Conservation (phyloP, 2,797 vertebrate species). For the Leucoraja ocellata region DNA sequence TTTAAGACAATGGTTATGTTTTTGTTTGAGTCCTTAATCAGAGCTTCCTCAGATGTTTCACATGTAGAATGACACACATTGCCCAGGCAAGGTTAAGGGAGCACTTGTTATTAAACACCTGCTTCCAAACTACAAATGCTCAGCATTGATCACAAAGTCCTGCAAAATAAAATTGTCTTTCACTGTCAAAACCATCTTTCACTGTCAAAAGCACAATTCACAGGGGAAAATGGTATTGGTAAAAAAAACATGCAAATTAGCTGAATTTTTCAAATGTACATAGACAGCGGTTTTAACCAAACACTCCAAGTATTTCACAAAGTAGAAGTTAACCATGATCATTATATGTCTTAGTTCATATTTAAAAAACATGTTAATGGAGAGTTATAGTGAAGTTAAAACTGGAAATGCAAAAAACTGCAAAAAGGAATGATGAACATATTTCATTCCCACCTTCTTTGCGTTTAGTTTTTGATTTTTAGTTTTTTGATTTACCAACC, state of each 20-base stretch:
- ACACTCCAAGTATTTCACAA: background rate
- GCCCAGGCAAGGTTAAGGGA: background rate
- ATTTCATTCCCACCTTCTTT: background rate
- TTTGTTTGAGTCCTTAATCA: background rate
- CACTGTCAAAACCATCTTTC: background rate
- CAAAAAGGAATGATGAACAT: slow-evolving; percentile 37
- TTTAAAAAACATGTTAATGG: background rate
- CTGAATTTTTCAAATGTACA: background rate
- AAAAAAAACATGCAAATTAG: background rate
- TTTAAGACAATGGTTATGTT: background rate
- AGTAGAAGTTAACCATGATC: background rate
- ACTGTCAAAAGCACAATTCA: background rate
- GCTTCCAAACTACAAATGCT: background rate
- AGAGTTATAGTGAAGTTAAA: background rate
- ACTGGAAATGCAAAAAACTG: slow-evolving; percentile 2
- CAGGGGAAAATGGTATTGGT: background rate
- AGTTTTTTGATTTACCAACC: background rate
- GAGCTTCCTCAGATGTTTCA: background rate
- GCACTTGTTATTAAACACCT: background rate
- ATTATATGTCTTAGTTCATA: background rate
- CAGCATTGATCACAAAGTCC: background rate
- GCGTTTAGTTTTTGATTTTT: slow-evolving; percentile 40
- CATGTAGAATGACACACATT: background rate
- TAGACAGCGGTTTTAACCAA: background rate
- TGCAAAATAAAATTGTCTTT: background rate